Evolutionary conservation across 2,113 vertebrate genomes (phyloP), one percentile per base, ranked within the genome.

Genomic region (Odocoileus hemionus): DNA sequence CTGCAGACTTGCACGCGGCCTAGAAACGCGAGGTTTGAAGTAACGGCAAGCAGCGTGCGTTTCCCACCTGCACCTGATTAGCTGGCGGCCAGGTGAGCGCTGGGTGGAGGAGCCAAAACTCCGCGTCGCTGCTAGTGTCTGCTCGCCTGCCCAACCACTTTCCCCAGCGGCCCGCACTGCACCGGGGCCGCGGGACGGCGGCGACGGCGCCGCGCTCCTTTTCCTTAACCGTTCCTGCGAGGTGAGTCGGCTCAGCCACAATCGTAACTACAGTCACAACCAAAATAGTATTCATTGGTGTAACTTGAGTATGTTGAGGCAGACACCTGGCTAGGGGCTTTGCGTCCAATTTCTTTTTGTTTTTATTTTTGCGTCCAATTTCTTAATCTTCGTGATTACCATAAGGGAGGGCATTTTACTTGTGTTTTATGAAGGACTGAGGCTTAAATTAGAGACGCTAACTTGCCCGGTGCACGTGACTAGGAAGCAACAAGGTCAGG

Each of bases 91-190:
- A 1, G 12, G 78, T 7, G 3, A n/a, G 6, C 23, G 4, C 64
- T 2, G 33, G n/a, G 58, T 7, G 3, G 30, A 52, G 79, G 28
- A 57, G 45, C 2, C 23, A 39, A 3, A n/a, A 19, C 23, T n/a
- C 74, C 1, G 13, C 9, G 6, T 45, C 33, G 0, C 25, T 6
- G n/a, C 28, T 3, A 33, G 36, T 0, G 28, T 13, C 15, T 1
- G 19, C 15, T 6, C 0, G 1, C 7, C 23, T 14, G 19, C 23
- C 33, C 80, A 26, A 60, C 54, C 52, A 9, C 89, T 12, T 33
- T 80, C 26, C 64, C 70, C 1, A 4, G 2, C 19, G 2, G 6
- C 43, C 6, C 4, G 6, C 54, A 0, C 10, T 0, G 3, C 36
- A 1, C 57, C 1, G 30, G 39, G n/a, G 1, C 15, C 26, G 3